Conservation (phyloP, 2,797 vertebrate species). For the Gymnothorax javanicus region DNA sequence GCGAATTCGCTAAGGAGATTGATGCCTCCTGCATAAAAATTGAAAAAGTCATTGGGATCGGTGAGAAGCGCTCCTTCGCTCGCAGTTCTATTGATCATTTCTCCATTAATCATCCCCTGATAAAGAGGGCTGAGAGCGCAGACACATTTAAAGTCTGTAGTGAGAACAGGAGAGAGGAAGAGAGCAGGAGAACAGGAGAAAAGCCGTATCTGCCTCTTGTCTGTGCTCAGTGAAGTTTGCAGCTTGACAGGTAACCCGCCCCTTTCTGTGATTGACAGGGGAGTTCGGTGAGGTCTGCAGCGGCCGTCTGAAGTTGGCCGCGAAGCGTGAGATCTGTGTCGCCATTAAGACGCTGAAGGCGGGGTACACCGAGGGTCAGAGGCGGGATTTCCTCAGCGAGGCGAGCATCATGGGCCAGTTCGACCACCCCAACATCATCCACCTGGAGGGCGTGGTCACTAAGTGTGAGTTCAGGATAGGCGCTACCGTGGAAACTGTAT, state of each 20-base stretch:
- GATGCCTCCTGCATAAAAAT: conserved; percentile 98
- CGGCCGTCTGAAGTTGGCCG: conserved; percentile 92
- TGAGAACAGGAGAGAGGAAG: background rate
- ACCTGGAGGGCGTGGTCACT: conserved; percentile 95
- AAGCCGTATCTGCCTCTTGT: conserved; percentile 64
- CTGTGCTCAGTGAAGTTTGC: conserved; percentile 23
- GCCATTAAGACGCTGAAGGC: conserved; percentile 97
- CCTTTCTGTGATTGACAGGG: conserved; percentile 66
- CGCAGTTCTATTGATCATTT: background rate
- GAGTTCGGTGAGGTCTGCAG: conserved; percentile 98
- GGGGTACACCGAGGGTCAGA: conserved; percentile 95
- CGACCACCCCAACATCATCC: conserved; percentile 97
- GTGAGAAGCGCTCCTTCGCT: conserved; percentile 67
- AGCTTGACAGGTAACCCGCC: background rate
- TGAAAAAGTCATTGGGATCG: conserved; percentile 97
- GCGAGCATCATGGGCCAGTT: conserved; percentile 99
- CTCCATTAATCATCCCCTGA: background rate
- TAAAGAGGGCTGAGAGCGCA: background rate
- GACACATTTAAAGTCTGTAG: background rate
- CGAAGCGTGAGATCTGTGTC: conserved; percentile 95
- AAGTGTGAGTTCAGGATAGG: conserved; percentile 80
- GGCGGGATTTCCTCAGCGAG: conserved; percentile 94
- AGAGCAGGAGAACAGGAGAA: background rate
- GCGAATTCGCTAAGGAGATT: conserved; percentile 98
- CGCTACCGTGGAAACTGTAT: background rate